Evolutionary conservation across 1,140 invertebrate species (phyloP).

Genomic region (Bicyclus anynana): DNA sequence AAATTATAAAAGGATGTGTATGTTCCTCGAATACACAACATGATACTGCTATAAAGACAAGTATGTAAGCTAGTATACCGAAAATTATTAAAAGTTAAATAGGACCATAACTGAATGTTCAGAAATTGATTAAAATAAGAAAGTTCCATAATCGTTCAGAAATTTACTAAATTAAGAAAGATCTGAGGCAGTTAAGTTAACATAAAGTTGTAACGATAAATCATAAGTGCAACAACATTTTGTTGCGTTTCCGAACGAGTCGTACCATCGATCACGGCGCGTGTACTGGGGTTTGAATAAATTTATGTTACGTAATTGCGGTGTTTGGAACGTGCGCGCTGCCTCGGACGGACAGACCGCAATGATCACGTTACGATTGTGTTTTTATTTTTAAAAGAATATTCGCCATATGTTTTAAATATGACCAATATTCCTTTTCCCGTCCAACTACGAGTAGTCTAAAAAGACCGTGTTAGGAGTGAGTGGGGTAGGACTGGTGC

Average conservation of each 20-base stretch:
- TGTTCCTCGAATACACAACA: too few relatives aligned
- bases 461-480: too few relatives aligned
- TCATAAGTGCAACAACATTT: conserved; percentile 53
- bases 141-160: not conserved
- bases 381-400: conserved; percentile 25
- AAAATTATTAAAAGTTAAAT: too few relatives aligned
- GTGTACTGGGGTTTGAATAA: conserved; percentile 41
- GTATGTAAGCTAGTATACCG: too few relatives aligned
- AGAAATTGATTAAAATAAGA: too few relatives aligned
- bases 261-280: conserved; percentile 55
- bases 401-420: too few relatives aligned
- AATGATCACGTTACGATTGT: conserved; percentile 26
- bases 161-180: conserved; percentile 26
- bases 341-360: conserved; percentile 11
- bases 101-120: too few relatives aligned
- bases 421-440: too few relatives aligned
- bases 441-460: too few relatives aligned
- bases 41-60: too few relatives aligned
- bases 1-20: too few relatives aligned
- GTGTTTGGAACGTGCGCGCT: conserved; percentile 35
- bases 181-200: conserved; percentile 27
- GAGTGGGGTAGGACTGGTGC: too few relatives aligned
- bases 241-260: conserved; percentile 45
- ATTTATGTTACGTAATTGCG: conserved; percentile 68
- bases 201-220: conserved; percentile 45